Evolutionary conservation across 2,888 invertebrate genomes (phyloP), one percentile per base, ranked within the genome.

Genomic region (Drosophila barbarae): DNA sequence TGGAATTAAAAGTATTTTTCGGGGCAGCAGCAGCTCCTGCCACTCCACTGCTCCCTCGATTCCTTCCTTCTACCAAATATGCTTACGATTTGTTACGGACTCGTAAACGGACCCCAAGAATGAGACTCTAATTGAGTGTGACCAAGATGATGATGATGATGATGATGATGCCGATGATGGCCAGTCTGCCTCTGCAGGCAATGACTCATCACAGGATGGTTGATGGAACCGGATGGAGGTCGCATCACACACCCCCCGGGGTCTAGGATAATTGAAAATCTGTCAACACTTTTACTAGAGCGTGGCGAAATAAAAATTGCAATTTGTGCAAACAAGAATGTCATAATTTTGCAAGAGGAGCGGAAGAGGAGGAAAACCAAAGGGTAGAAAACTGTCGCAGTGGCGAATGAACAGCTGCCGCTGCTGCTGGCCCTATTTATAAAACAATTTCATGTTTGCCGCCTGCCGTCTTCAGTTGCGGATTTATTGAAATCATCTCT

Each of bases 251-350:
- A 18, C 23, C 23, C 42, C 65, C 30, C 38, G 47, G 56, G 56
- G 55, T 70, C 69, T 70, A 63, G 77, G 74, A 71, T 82, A 82
- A 82, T 82, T 82, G 81, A 83, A 82, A 76, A 74, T 77, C 81
- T 83, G 80, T 83, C 81, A 77, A 65, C 81, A 82, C 74, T 71
- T 77, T 82, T 78, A 83, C 80, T 80, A 83, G 83, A 83, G 83
- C 81, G 68, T 78, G 71, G 74, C 75, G 38, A 60, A 68, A 60
- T 60, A 59, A 72, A 83, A 83, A 77, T 77, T 75, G 73, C 67
- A 60, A 72, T 68, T 71, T 63, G 46, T 47, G 63, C 59, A 53
- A 55, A 54, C 54, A 52, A 67, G 51, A 68, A 73, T 74, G 75
- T 69, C 75, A 75, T 75, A 75, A 75, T 75, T 75, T 75, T 63